A percentile compares a stretch with the other conserved stretches of the same genome.
phyloP scores from a whole-genome alignment of 2,113 vertebrate genomes.

The Grus americana region DNA sequence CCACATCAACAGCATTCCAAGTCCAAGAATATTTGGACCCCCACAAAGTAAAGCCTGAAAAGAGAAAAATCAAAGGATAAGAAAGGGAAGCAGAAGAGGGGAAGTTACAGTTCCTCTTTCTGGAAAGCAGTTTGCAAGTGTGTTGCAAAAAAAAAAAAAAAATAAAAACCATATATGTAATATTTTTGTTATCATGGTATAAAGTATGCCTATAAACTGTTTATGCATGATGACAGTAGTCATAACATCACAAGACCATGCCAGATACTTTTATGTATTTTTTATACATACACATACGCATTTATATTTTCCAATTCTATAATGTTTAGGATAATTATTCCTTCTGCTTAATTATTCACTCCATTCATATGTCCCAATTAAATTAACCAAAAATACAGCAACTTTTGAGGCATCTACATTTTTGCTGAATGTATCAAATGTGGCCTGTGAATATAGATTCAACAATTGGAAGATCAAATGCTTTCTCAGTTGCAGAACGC shows the following conservation, averaged over 20 bases:
- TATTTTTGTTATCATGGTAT: background rate
- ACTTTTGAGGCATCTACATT: background rate
- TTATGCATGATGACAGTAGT: background rate
- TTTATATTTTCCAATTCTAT: background rate
- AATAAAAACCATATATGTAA: background rate
- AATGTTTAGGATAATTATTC: background rate
- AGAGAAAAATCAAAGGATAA: background rate
- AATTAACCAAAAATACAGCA: background rate
- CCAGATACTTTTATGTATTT: background rate
- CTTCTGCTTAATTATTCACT: background rate
- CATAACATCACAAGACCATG: background rate
- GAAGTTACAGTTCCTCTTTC: background rate
- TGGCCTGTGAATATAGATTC: background rate
- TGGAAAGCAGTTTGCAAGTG: background rate
- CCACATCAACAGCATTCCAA: conserved; percentile 92
- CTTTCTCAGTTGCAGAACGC: background rate
- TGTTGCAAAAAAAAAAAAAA: background rate
- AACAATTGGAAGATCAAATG: background rate
- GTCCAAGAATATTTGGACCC: conserved; percentile 92
- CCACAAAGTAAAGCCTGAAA: conserved; percentile 94
- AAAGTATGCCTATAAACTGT: background rate
- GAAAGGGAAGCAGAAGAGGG: background rate
- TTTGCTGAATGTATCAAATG: background rate
- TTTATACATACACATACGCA: background rate
- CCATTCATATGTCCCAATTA: background rate